Percentiles rank a stretch among this genome's conserved stretches.
Evolutionary conservation across 2,888 invertebrate genomes (phyloP).

Genomic region (Pachymerium ferrugineum): DNA sequence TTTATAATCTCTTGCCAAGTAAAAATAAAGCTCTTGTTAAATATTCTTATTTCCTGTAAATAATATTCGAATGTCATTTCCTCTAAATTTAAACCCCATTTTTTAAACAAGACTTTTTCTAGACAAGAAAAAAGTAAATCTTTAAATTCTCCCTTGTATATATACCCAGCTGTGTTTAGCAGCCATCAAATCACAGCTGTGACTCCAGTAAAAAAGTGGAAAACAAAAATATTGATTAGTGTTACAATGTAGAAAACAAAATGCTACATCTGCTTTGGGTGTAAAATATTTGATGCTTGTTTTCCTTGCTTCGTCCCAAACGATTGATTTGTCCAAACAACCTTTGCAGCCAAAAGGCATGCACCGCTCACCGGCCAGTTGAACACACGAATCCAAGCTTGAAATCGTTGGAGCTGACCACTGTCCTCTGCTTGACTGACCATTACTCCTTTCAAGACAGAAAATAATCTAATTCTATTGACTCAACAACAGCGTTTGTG

Average conservation of each 20-base stretch:
- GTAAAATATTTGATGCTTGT: slow-evolving; percentile 27
- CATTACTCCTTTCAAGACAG: slow-evolving; percentile 27
- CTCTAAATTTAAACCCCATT: no score
- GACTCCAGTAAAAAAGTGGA: not conserved
- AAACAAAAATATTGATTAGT: slow-evolving; percentile 27
- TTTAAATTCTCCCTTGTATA: no score
- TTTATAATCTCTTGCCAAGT: no score
- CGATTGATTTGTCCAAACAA: slow-evolving; percentile 27
- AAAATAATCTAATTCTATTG: slow-evolving; percentile 24
- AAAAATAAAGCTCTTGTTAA: no score
- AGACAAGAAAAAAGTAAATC: no score
- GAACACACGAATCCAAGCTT: slow-evolving; percentile 22
- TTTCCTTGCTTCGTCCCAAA: slow-evolving; percentile 20
- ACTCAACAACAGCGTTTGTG: slow-evolving; percentile 6
- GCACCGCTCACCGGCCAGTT: slow-evolving; percentile 10
- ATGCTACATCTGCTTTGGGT: slow-evolving; percentile 16
- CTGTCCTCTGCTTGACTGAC: slow-evolving; percentile 21
- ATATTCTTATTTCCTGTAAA: no score
- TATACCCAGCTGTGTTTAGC: slow-evolving; percentile 27
- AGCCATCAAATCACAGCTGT: slow-evolving; percentile 19
- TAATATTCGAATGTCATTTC: no score
- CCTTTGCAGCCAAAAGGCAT: slow-evolving; percentile 27
- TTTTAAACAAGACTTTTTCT: no score
- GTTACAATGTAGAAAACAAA: not conserved
- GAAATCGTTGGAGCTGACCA: slow-evolving; percentile 23